A percentile compares a stretch with the other conserved stretches of the same genome.
phyloP scores from a whole-genome alignment of 2,113 vertebrate species.

The Echinops telfairi region DNA sequence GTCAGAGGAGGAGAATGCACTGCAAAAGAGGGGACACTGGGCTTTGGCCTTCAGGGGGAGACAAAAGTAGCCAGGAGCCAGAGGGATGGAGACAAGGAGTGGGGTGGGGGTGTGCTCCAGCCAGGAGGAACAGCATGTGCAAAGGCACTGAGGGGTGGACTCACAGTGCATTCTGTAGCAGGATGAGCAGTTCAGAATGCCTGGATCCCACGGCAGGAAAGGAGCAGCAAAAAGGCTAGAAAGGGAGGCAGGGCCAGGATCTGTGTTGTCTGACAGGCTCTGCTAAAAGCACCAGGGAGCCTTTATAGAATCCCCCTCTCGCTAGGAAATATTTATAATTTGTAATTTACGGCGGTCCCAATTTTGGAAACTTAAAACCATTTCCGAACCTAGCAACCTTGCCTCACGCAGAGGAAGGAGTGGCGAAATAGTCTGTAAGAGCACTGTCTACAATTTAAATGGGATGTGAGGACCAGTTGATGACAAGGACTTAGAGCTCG shows the following conservation, averaged over 20 bases:
- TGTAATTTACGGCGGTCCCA: slow-evolving; percentile 43
- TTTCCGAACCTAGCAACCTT: slow-evolving; percentile 72
- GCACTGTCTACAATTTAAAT: slow-evolving; percentile 79
- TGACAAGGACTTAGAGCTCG: slow-evolving; percentile 58
- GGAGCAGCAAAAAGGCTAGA: background rate
- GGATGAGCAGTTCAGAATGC: background rate
- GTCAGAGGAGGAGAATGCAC: background rate
- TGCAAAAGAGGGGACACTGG: background rate
- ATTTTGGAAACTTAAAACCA: slow-evolving; percentile 60
- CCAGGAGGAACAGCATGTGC: background rate
- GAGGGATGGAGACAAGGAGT: background rate
- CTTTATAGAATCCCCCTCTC: background rate
- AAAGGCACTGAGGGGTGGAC: background rate
- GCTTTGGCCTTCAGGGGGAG: background rate
- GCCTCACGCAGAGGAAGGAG: slow-evolving; percentile 50
- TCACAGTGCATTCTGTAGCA: background rate
- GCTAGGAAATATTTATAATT: slow-evolving; percentile 62
- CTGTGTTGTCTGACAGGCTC: fast-evolving
- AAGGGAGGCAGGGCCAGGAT: background rate
- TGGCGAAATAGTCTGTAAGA: slow-evolving; percentile 70
- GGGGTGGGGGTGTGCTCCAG: background rate
- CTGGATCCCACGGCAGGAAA: background rate
- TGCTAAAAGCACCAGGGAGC: background rate
- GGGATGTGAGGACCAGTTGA: slow-evolving; percentile 66
- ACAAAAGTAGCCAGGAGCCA: background rate